Conservation (phyloP, 1,140 invertebrate genomes). For the Drosophila nebulosa region DNA sequence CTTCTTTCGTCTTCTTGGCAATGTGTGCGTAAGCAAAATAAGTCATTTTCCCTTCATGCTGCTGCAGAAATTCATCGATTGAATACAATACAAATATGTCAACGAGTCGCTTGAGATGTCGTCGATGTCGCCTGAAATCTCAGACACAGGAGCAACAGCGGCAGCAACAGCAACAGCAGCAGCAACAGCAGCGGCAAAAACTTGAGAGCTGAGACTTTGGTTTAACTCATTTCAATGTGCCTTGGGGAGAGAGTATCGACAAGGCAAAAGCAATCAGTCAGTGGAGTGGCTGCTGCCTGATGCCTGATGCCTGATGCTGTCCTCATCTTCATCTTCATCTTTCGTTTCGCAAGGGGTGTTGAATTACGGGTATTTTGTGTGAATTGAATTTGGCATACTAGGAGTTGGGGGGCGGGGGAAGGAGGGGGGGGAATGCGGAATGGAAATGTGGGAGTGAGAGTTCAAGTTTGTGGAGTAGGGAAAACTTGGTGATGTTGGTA, state of each 20-base stretch:
- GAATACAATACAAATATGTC: conserved; percentile 79
- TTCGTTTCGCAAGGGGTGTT: conserved; percentile 70
- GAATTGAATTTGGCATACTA: conserved; percentile 77
- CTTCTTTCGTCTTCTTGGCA: conserved; percentile 37
- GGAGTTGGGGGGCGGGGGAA: too few species aligned
- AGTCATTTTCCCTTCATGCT: conserved; percentile 75
- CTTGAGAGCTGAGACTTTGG: conserved; percentile 29
- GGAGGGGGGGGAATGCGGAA: not conserved
- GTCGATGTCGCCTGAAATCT: conserved; percentile 64
- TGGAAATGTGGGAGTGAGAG: not conserved
- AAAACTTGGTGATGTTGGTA: conserved; percentile 17
- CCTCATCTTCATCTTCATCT: conserved; percentile 33
- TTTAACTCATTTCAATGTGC: conserved; percentile 74
- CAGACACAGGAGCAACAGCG: conserved; percentile 40
- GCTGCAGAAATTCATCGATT: conserved; percentile 75
- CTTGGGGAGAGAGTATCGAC: conserved; percentile 50
- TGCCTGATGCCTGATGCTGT: too few species aligned
- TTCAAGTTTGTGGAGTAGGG: not conserved
- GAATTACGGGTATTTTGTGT: conserved; percentile 78
- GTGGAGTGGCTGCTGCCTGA: conserved; percentile 60
- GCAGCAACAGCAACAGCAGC: conserved; percentile 6
- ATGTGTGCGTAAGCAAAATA: conserved; percentile 77
- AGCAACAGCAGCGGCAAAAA: conserved; percentile 9
- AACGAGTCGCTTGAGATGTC: conserved; percentile 78
- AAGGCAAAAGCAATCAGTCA: conserved; percentile 70